Conservation (phyloP, 2,113 vertebrate genomes). For the Albula glossodonta region DNA sequence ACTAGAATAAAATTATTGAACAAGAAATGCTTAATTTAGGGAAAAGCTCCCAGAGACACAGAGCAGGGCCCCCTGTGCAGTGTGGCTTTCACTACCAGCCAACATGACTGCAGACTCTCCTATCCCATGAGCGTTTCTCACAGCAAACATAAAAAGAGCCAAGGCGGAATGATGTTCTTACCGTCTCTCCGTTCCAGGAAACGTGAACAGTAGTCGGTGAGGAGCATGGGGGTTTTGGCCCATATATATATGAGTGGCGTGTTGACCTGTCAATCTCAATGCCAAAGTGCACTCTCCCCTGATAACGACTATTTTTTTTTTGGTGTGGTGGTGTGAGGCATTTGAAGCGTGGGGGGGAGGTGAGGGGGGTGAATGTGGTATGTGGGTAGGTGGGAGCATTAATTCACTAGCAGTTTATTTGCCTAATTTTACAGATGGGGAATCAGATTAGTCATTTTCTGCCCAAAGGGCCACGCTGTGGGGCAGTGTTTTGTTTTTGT, state of each 20-base stretch:
- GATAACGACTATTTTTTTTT: constrained; percentile 55
- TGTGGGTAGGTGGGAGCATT: too few species aligned
- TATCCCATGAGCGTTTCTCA: neutral
- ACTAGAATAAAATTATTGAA: too few species aligned
- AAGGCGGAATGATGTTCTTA: constrained; percentile 58
- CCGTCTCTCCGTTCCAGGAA: constrained; percentile 54
- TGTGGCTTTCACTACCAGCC: too few species aligned
- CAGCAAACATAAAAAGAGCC: neutral
- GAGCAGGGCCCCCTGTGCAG: too few species aligned
- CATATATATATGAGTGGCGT: constrained; percentile 65
- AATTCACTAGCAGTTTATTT: too few species aligned
- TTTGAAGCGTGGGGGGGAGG: neutral
- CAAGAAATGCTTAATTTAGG: too few species aligned
- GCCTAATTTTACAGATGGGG: too few species aligned
- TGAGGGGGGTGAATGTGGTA: too few species aligned
- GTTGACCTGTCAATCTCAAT: constrained; percentile 61
- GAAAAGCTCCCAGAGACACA: too few species aligned
- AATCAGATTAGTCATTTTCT: too few species aligned
- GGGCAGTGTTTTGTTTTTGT: neutral
- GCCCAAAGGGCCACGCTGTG: too few species aligned
- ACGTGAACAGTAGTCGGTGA: constrained; percentile 43
- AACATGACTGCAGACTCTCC: neutral
- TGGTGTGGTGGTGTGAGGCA: constrained; percentile 35
- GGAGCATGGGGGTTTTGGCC: constrained; percentile 21
- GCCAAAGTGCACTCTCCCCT: constrained; percentile 69